A percentile compares a stretch with the other conserved stretches of the same genome.
phyloP scores from a whole-genome alignment of 2,888 invertebrate genomes.

The Apamea crenata region DNA sequence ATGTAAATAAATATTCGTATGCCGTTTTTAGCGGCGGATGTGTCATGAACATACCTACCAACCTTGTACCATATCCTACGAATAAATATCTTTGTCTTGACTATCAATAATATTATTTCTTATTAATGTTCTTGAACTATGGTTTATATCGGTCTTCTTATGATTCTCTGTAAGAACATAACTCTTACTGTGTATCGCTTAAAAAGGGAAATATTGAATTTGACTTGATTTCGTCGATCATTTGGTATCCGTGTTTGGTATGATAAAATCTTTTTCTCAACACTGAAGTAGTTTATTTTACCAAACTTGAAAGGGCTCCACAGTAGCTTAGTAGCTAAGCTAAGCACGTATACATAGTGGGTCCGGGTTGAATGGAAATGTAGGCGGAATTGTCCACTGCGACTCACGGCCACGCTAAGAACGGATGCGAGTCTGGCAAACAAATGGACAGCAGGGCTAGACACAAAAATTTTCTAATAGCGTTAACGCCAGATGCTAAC shows the following conservation, averaged over 20 bases:
- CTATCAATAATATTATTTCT: too few species aligned
- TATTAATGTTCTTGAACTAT: neutral
- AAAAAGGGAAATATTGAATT: neutral
- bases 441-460: neutral
- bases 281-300: neutral
- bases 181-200: neutral
- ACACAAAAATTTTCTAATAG: neutral
- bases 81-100: neutral
- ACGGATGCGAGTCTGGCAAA: neutral
- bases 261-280: neutral
- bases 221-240: neutral
- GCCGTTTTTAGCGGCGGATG: neutral
- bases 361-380: neutral
- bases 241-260: neutral
- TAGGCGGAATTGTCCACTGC: neutral
- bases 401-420: too few species aligned
- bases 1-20: neutral
- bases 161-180: neutral
- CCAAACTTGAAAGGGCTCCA: neutral
- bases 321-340: neutral
- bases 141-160: neutral
- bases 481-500: neutral
- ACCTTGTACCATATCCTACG: neutral
- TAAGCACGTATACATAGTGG: neutral
- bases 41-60: neutral